Evolutionary conservation across 2,797 vertebrate genomes (phyloP), one percentile per base, ranked within the genome.

Genomic region (Syncerus caffer): DNA sequence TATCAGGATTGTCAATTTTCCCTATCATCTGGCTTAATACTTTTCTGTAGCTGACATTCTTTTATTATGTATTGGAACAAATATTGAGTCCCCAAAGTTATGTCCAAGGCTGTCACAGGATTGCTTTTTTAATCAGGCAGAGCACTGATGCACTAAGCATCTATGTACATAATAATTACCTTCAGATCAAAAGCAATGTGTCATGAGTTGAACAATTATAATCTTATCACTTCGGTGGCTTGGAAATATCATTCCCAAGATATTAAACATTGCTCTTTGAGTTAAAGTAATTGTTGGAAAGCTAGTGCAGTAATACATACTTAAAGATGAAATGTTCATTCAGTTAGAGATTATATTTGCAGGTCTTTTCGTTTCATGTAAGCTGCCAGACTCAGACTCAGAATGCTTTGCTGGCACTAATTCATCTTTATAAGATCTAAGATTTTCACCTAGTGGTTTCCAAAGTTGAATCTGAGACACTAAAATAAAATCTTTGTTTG

Each of bases 401-500:
- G 91, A 97, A 93, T 96, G 74, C 34, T 58, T 87, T 29, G 29
- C 38, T 97, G 96, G 80, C 93, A 95, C 64, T 45, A 89, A 55
- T 86, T 92, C 17, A n/a, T 76, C 51, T 93, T 96, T 82, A 71
- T 84, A 93, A 92, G 34, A 89, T 60, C 45, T 67, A 50, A 89
- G 74, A 91, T 86, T 95, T 97, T 88, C 0, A 4, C 25, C 5
- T 86, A 29, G 34, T 53, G 17, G 1, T 93, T 97, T 96, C 53
- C 55, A 93, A 64, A 90, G 9, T 42, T 89, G 78, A 85, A 53
- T 60, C 85, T 87, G 27, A 45, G 25, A 83, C n/a, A 91, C 53
- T 80, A 90, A 94, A 89, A 91, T 91, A 64, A 91, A 94, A 78
- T 47, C 34, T 96, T 97, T 97, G 14, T 96, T 96, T 95, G 19